These are phyloP conservation scores for Enteromius unitaeniatus DNA, from an alignment of 2,797 vertebrate genomes.

Conservation along the genomic window DNA sequence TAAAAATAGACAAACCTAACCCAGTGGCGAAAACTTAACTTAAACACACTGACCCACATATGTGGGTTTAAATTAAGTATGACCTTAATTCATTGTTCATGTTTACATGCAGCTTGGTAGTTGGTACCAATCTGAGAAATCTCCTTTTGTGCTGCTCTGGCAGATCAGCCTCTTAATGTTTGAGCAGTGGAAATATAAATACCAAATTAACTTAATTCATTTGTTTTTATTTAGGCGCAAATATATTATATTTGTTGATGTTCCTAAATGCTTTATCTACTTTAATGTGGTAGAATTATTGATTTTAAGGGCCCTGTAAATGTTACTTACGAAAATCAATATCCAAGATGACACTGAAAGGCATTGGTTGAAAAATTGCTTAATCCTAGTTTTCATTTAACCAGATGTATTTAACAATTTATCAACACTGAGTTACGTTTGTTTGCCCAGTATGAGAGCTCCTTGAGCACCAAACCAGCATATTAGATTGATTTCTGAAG, in stretches of 20 bases:
- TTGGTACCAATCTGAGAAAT: background rate
- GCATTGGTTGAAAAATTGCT: background rate
- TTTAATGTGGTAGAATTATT: conserved; percentile 4
- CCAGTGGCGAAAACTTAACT: conserved; percentile 21
- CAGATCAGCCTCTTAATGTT: background rate
- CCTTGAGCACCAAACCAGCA: background rate
- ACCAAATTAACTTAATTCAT: background rate
- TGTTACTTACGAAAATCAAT: conserved; percentile 19
- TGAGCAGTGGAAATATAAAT: background rate
- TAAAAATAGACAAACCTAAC: conserved; percentile 36
- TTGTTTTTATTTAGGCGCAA: background rate
- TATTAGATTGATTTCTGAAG: background rate
- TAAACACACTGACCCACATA: conserved; percentile 24
- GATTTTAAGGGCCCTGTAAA: background rate
- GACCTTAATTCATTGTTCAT: background rate
- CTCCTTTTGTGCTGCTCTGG: background rate
- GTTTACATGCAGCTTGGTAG: conserved; percentile 3
- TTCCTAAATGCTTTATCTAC: conserved; percentile 3
- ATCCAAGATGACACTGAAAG: conserved; percentile 11
- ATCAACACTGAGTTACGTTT: background rate
- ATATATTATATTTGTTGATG: background rate
- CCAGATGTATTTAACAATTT: background rate
- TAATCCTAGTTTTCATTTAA: background rate
- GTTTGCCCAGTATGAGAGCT: background rate
- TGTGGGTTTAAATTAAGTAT: background rate